A percentile compares a stretch with the other conserved stretches of the same genome.
Conservation (phyloP, 2,888 invertebrate species). For the Brachyptera risi region DNA sequence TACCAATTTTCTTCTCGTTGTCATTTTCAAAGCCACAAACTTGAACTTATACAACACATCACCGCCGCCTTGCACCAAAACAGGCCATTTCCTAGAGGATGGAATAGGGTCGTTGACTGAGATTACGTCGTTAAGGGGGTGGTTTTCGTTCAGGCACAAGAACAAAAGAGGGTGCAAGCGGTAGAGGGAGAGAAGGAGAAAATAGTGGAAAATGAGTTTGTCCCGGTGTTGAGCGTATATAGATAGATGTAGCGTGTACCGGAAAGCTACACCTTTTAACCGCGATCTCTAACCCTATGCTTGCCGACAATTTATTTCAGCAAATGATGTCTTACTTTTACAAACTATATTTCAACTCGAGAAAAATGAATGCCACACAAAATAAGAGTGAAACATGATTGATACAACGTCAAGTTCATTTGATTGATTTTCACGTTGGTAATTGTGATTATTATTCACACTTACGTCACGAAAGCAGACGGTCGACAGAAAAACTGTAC, state of each 20-base stretch:
- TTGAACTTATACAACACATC: no score
- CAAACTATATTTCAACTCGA: no score
- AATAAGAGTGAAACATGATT: no score
- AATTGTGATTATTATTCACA: no score
- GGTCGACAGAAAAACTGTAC: no score
- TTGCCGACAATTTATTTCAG: no score
- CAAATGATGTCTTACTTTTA: no score
- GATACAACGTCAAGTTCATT: no score
- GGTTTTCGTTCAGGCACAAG: slow-evolving; percentile 6
- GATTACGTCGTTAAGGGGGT: slow-evolving; percentile 29
- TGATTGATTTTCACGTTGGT: no score
- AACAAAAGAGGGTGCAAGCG: slow-evolving; percentile 9
- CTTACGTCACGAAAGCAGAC: no score
- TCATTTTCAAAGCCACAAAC: slow-evolving; percentile 12
- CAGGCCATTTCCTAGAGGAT: slow-evolving; percentile 11
- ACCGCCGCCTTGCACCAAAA: slow-evolving; percentile 9
- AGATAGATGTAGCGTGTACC: slow-evolving; percentile 5
- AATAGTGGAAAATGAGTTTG: slow-evolving; percentile 24
- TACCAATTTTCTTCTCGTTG: slow-evolving; percentile 20
- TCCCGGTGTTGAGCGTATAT: slow-evolving; percentile 17
- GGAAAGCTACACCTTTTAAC: slow-evolving; percentile 16
- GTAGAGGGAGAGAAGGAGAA: slow-evolving; percentile 1
- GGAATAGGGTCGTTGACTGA: slow-evolving; percentile 28
- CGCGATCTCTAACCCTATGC: no score
- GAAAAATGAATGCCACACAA: no score